Base-by-base conservation (phyloP, 2,797 vertebrate genomes). In the Clamator glandarius region DNA sequence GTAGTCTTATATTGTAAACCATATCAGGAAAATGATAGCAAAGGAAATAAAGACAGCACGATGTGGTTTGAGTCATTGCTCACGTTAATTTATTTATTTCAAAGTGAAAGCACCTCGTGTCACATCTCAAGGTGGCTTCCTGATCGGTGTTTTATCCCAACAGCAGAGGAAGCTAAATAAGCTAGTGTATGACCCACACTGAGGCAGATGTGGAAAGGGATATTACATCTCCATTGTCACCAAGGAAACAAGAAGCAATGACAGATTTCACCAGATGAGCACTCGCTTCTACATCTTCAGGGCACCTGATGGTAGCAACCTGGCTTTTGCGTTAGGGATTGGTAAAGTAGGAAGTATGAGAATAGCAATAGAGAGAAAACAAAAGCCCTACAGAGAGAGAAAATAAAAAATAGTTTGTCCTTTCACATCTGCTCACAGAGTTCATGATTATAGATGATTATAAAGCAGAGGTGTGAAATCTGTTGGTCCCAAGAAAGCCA, bases 201-300 rank as follows among this genome's bases (percentile, higher is more conserved):
- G 70, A 92, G 51, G 48, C 21, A 72, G 59, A 80, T 64, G 69
- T 21, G 42, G 72, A 54, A 77, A 62, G 26, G 73, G 46, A 61
- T 83, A 75, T 77, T 83, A 28, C 51, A 62, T 64, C 46, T 41
- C 33, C 2, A 1, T 63, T 85, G 89, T 93, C 84, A 81, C 87
- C 82, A 95, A 85, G 92, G 94, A 94, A 95, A 94, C 87, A 44
- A 91, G 76, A 83, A 89, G 31, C 44, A 73, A 44, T 73, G 84
- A 81, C 89, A 89, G 28, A 39, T 80, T 87, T 72, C 68, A 87
- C 78, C 64, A 89, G 75, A 82, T 94, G 90, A 81, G 59, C 42
- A 66, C 54, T 91, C 89, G 78, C 66, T 83, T 80, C 69, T 29
- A 33, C 0, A 18, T 31, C 66, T 93, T 92, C 23, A 52, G 72